A percentile compares a stretch with the other conserved stretches of the same genome.
Evolutionary conservation across 2,888 invertebrate genomes (phyloP).

Genomic region (Eledona agricola): DNA sequence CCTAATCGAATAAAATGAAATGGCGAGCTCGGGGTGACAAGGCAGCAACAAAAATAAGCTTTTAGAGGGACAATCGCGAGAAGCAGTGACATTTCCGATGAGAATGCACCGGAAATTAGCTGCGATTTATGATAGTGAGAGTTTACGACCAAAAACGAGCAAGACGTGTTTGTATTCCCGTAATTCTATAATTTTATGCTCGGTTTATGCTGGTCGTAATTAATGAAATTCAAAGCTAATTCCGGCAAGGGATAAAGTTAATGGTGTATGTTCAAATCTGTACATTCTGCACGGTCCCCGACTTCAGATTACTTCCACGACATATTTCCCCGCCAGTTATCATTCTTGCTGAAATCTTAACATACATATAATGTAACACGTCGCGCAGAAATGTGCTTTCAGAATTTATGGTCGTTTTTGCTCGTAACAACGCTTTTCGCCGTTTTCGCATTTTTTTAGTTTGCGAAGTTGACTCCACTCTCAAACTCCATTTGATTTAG

Average conservation of each 20-base stretch:
- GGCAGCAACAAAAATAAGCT: slow-evolving; percentile 44
- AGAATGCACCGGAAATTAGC: slow-evolving; percentile 42
- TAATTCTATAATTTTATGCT: slow-evolving; percentile 24
- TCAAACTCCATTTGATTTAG: slow-evolving; percentile 26
- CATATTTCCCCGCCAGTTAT: slow-evolving; percentile 15
- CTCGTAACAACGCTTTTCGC: slow-evolving; percentile 1
- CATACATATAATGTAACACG: slow-evolving; percentile 9
- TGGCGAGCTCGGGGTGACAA: slow-evolving; percentile 13
- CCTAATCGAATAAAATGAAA: slow-evolving; percentile 28
- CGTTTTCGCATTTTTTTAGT: too few species aligned
- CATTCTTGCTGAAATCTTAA: slow-evolving; percentile 17
- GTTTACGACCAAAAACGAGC: too few species aligned
- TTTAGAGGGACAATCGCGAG: slow-evolving; percentile 46
- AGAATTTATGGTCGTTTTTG: slow-evolving; percentile 20
- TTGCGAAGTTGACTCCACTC: not conserved
- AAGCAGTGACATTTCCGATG: slow-evolving; percentile 43
- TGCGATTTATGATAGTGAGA: slow-evolving; percentile 47
- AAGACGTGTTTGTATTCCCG: too few species aligned
- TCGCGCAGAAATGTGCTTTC: slow-evolving; percentile 12
- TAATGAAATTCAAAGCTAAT: slow-evolving; percentile 18
- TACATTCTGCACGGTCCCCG: slow-evolving; percentile 6
- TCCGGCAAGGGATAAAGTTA: slow-evolving; percentile 19
- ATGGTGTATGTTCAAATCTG: slow-evolving; percentile 22
- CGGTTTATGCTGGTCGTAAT: slow-evolving; percentile 8
- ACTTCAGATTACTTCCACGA: slow-evolving; percentile 20